Percentiles rank a stretch among this genome's conserved stretches.
These are phyloP conservation scores for Microplitis demolitor DNA, from an alignment of 1,140 invertebrate species.

Conservation along the genomic window DNA sequence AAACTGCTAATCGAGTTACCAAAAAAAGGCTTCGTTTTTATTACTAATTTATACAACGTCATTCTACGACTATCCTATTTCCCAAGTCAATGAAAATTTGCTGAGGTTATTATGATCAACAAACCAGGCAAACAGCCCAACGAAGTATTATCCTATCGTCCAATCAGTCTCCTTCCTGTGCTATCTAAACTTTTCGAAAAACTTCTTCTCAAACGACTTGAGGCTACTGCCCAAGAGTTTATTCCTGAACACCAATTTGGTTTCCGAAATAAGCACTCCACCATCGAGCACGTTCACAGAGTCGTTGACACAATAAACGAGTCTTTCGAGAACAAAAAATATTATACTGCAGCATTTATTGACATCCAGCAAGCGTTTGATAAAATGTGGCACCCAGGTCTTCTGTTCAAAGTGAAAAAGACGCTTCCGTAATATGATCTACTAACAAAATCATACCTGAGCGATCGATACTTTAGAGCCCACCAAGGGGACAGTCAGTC, in stretches of 20 bases:
- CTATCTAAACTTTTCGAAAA: conserved; percentile 45
- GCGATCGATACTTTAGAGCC: conserved; percentile 33
- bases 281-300: conserved; percentile 40
- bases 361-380: conserved; percentile 49
- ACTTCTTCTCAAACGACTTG: conserved; percentile 30
- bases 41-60: conserved; percentile 23
- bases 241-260: conserved; percentile 48
- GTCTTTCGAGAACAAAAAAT: conserved; percentile 38
- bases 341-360: conserved; percentile 41
- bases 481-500: conserved; percentile 48
- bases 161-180: conserved; percentile 42
- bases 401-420: conserved; percentile 40
- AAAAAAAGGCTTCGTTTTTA: conserved; percentile 1
- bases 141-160: conserved; percentile 37
- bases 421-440: conserved; percentile 11
- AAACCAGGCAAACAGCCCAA: conserved; percentile 43
- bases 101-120: neutral
- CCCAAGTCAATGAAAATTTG: neutral
- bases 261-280: conserved; percentile 41
- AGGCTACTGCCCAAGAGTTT: conserved; percentile 31
- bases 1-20: conserved; percentile 24
- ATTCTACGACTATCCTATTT: conserved; percentile 7
- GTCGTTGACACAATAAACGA: conserved; percentile 33
- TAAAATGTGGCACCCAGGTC: conserved; percentile 42
- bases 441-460: conserved; percentile 26